These are phyloP conservation scores for Drosophila tristis DNA, from an alignment of 1,140 invertebrate species.

Conservation along the genomic window DNA sequence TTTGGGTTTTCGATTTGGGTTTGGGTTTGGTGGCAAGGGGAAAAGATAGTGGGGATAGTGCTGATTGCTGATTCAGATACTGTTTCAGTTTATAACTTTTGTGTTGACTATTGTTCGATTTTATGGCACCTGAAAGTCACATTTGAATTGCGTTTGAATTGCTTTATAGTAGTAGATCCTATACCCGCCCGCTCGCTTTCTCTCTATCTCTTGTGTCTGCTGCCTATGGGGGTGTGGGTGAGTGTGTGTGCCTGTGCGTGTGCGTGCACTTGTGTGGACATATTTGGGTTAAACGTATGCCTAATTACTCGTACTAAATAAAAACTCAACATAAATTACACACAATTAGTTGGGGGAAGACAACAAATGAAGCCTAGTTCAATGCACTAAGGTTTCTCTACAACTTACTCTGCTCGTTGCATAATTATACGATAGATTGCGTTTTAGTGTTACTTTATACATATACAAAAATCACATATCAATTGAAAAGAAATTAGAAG, in stretches of 20 bases:
- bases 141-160: constrained; percentile 42
- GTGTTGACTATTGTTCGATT: constrained; percentile 67
- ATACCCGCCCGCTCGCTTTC: background rate
- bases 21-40: background rate
- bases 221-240: background rate
- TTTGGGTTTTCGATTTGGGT: constrained; percentile 6
- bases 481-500: constrained; percentile 59
- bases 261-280: constrained; percentile 48
- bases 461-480: constrained; percentile 70
- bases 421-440: constrained; percentile 16
- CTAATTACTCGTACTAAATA: constrained; percentile 62
- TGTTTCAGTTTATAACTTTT: constrained; percentile 4
- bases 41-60: constrained; percentile 3
- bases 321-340: constrained; percentile 77
- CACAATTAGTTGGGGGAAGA: constrained; percentile 68
- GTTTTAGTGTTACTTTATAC: constrained; percentile 38
- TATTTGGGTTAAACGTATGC: constrained; percentile 36
- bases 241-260: background rate
- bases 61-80: constrained; percentile 1
- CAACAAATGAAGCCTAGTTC: constrained; percentile 60
- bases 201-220: constrained; percentile 11
- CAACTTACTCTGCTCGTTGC: constrained; percentile 41
- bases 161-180: constrained; percentile 18
- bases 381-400: constrained; percentile 16
- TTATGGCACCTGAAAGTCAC: constrained; percentile 79